Base-by-base conservation (phyloP, 64 coral and sea anemone genomes). In the Dendrophyllia cribrosa region DNA sequence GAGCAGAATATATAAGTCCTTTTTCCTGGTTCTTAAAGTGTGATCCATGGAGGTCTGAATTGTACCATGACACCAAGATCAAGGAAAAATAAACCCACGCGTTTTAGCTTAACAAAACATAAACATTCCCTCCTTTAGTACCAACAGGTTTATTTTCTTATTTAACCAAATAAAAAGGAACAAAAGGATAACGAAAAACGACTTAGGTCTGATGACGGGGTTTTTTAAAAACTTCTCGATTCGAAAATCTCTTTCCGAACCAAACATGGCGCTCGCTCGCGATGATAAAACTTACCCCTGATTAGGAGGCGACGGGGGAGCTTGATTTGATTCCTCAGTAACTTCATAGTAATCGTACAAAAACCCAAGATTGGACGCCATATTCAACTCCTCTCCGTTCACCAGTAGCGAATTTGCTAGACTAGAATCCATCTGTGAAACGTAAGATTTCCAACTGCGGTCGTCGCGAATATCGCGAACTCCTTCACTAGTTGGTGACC, bases 281-380 rank as follows among this genome's bases (percentile, higher is more conserved):
- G 67, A 2, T 14, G 19, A 66, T n/a, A 15, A 11, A 66, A 76
- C 87, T 90, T 83, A 97, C 95, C 95, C 92, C 16, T 94, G 86
- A 53, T 87, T 66, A 12, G 92, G 55, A 13, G 95, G 95, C 16
- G 95, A 97, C 3, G 95, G 80, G 14, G 95, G 95, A 11, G 77
- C 93, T 70, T 91, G 91, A 24, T 94, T 93, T 23, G 95, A 90
- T 45, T 97, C 95, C 62, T 97, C 95, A 4, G 95, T 86, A 12
- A 97, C 95, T 59, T 92, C 95, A 59, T 97, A 97, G 66, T 97
- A 97, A 88, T 97, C 95, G 25, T 97, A 97, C 51, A 97, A 75
- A 53, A 97, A 97, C 8, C 95, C 95, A 69, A 97, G 80, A 50
- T 88, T 91, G 48, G 88, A 90, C 43, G 95, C 88, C 95, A 97